A percentile compares a stretch with the other conserved stretches of the same genome.
These are phyloP conservation scores for Halesus radiatus DNA, from an alignment of 1,140 invertebrate genomes.

Conservation along the genomic window DNA sequence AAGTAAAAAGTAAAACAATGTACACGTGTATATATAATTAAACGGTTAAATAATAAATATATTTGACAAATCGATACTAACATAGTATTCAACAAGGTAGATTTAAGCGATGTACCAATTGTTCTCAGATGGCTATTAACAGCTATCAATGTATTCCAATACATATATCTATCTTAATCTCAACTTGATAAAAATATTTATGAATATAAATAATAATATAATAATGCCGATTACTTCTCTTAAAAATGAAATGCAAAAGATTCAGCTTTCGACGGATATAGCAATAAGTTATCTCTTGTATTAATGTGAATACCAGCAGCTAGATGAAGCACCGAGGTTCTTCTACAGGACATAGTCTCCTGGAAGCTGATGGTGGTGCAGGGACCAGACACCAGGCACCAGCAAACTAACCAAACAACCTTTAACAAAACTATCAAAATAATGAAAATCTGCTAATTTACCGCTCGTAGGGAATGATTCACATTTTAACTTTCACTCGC, in stretches of 20 bases:
- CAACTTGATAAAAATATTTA: constrained; percentile 29
- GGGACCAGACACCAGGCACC: background rate
- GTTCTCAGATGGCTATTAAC: constrained; percentile 6
- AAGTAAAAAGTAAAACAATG: constrained; percentile 1
- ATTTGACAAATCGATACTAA: constrained; percentile 1
- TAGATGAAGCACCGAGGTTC: constrained; percentile 49
- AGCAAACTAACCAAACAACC: constrained; percentile 15
- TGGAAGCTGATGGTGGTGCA: too few relatives aligned
- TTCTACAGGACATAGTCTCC: background rate
- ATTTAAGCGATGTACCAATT: constrained; percentile 23
- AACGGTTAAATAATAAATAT: constrained; percentile 6
- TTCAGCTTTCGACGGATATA: constrained; percentile 36
- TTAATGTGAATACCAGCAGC: constrained; percentile 50
- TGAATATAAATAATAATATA: constrained; percentile 16
- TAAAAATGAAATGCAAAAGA: constrained; percentile 37
- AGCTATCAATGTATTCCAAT: constrained; percentile 30
- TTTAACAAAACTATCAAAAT: constrained; percentile 43
- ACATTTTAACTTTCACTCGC: constrained; percentile 49
- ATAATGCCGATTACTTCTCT: constrained; percentile 11
- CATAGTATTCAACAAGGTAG: constrained; percentile 30
- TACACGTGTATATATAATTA: too few relatives aligned
- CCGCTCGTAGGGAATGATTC: constrained; percentile 54
- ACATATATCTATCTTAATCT: constrained; percentile 32
- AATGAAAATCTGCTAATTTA: constrained; percentile 45
- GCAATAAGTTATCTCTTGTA: background rate